Conservation (phyloP, 2,888 invertebrate genomes). For the Eristalinus sepulchralis region DNA sequence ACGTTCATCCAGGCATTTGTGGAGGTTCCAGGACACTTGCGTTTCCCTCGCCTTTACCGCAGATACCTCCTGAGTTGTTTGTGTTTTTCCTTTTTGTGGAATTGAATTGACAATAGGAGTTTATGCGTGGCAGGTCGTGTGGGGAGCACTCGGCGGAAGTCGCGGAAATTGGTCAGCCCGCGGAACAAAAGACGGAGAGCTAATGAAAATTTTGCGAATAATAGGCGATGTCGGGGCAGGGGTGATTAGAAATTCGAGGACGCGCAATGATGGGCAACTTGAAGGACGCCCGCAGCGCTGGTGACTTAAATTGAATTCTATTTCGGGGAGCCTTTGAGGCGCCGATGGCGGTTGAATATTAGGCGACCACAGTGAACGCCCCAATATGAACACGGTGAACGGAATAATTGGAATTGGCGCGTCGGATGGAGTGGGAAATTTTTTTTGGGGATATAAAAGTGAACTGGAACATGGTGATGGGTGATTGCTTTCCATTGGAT, state of each 20-base stretch:
- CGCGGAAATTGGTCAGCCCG: constrained; percentile 41
- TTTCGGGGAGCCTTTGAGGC: constrained; percentile 39
- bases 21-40: constrained; percentile 42
- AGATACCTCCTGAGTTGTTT: constrained; percentile 36
- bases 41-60: constrained; percentile 28
- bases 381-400: background rate
- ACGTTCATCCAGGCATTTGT: constrained; percentile 62
- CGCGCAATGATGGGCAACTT: background rate
- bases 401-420: constrained; percentile 16
- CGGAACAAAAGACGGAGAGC: constrained; percentile 44
- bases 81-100: background rate
- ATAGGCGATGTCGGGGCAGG: constrained; percentile 15
- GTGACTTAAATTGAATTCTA: constrained; percentile 34
- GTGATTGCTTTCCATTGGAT: background rate
- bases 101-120: constrained; percentile 24
- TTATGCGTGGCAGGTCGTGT: constrained; percentile 7
- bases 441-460: background rate
- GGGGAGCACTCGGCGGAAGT: background rate
- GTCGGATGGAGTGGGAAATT: background rate
- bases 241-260: constrained; percentile 49
- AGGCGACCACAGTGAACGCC: constrained; percentile 10
- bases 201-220: constrained; percentile 62
- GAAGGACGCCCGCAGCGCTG: background rate
- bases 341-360: constrained; percentile 16
- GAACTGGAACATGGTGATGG: background rate